These are phyloP conservation scores for Bubo blakistoni DNA, from an alignment of 2,113 vertebrate species.

Conservation along the genomic window DNA sequence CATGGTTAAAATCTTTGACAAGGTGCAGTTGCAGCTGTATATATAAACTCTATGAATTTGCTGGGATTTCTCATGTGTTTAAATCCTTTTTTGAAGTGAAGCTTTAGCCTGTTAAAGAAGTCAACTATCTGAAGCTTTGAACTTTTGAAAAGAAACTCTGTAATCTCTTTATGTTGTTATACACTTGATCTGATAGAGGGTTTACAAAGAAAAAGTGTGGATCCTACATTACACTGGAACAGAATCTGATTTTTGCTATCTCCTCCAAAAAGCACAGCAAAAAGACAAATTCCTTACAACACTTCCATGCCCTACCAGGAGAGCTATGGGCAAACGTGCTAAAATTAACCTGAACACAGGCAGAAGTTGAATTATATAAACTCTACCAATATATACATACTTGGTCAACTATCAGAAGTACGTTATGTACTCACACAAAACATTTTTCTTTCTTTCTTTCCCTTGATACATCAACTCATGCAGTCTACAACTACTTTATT, in stretches of 20 bases:
- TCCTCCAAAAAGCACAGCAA: neutral
- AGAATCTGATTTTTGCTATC: neutral
- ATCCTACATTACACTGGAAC: neutral
- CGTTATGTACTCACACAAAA: neutral
- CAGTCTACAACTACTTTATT: neutral
- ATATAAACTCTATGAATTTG: neutral
- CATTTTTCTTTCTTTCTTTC: neutral
- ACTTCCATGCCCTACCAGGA: neutral
- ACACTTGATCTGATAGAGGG: neutral
- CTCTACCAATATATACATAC: neutral
- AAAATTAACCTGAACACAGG: neutral
- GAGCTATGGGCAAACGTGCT: neutral
- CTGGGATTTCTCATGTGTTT: neutral
- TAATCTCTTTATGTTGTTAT: neutral
- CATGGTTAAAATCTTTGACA: neutral
- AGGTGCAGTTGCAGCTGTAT: neutral
- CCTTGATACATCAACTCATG: neutral
- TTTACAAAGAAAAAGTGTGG: neutral
- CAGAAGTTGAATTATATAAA: neutral
- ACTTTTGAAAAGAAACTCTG: neutral
- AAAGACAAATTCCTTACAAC: neutral
- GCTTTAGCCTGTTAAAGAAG: neutral
- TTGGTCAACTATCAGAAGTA: neutral
- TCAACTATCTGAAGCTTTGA: neutral
- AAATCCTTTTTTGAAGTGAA: neutral